Evolutionary conservation across 2,797 vertebrate species (phyloP), one percentile per base, ranked within the genome.

Genomic region (Sebastes cheni): DNA sequence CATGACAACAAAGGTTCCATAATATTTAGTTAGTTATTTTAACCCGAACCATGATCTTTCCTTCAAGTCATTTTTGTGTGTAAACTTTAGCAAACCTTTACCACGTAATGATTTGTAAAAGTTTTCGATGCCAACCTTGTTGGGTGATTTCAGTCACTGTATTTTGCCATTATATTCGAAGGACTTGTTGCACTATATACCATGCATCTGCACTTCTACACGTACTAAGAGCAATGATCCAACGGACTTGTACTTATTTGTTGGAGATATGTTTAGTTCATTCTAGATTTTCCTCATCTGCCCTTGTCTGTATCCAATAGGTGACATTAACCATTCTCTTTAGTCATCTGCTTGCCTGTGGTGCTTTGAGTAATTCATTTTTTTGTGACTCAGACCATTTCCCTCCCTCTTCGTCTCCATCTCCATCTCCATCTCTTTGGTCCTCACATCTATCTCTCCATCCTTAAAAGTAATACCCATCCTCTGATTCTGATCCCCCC

Each of bases 301-400:
- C 14, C 42, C 62, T 46, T 50, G 29, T 75, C 71, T 77, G 30
- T 29, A 64, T 76, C 55, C 50, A 22, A 58, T 54, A 76, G 54
- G 54, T 82, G 13, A 14, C 14, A 6, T 56, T 16, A 56, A 34
- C 4, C 6, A 7, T 52, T 52, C 42, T 71, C 46, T 81, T 46
- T 72, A 50, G 34, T 25, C 8, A 11, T 61, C 58, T 62, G 30
- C 62, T 55, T 71, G 8, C 65, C 54, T 55, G 34, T 32, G 71
- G 66, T 54, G 4, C 69, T 78, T 42, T 42, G 39, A 42, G 39
- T 72, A 23, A 77, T 86, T 68, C 3, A 73, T 74, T 84, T 75
- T 80, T 74, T 81, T 75, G 11, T 58, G 36, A 61, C 67, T 72
- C 56, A 64, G 32, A 22, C 10, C 7, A n/a, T 25, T 75, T 74